Evolutionary conservation across 2,888 invertebrate genomes (phyloP), one percentile per base, ranked within the genome.

Genomic region (Nephrocerus scutellatus): DNA sequence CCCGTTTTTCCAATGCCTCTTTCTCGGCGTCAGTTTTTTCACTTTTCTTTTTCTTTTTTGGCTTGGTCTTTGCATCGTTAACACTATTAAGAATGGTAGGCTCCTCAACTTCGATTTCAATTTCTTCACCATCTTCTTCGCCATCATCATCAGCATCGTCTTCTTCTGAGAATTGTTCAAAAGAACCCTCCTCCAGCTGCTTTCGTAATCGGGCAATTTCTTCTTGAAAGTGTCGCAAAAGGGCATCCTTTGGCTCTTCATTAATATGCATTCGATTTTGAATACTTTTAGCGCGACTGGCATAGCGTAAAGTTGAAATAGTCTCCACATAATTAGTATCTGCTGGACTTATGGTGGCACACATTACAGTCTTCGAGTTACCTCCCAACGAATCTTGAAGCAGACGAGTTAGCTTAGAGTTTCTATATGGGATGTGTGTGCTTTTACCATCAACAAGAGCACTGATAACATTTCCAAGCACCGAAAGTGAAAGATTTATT

Each of bases 301-400:
- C 97, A 71, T 97, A 98, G 1, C 97, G 77, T 40, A 98, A 73
- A 0, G 97, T 96, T 58, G 93, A 95, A 49, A 97, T 85, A 0
- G 95, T 92, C 68, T 98, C 98, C 60, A 97, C 96, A 62, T 90
- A 95, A 72, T 98, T 97, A 45, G 84, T 75, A 59, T 91, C 91
- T 0, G 95, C 91, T 5, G 97, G 97, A n/a, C 96, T 95, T 25
- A 96, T 78, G 54, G 95, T 96, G 4, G 97, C 96, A 60, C 92
- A 89, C 93, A 91, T 91, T 13, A 91, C 82, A 15, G 92, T 92
- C 72, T 92, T 92, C 1, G 91, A 88, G 72, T 96, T 96, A 1
- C 96, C 96, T 2, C 96, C 96, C 2, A 98, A 72, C 0, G 97
- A 97, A 67, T 98, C 97, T 71, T 98, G 96, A 43, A 98, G 72